Evolutionary conservation across 2,888 invertebrate species (phyloP).

Genomic region (Temnothorax unifasciatus): DNA sequence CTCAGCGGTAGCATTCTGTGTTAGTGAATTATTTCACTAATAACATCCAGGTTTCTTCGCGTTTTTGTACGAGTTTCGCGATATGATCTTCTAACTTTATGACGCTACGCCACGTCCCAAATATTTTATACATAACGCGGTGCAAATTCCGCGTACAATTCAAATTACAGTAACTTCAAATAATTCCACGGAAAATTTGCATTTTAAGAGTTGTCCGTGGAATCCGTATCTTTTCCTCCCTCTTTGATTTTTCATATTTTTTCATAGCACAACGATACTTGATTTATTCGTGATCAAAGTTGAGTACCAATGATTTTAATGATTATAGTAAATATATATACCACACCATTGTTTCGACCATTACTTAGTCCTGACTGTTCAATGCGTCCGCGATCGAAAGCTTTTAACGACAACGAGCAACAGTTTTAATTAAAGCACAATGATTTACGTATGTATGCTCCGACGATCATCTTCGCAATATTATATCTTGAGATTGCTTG

Average conservation of each 20-base stretch:
- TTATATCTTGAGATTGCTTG: conserved; percentile 31
- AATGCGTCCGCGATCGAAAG: not conserved
- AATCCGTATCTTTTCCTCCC: not conserved
- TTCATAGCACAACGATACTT: not conserved
- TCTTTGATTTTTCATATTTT: not conserved
- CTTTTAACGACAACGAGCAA: not conserved
- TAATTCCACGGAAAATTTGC: conserved; percentile 11
- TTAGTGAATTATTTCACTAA: conserved; percentile 34
- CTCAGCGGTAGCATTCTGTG: conserved; percentile 1
- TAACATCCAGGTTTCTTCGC: not conserved
- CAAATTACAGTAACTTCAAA: conserved; percentile 6
- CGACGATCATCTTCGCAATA: not conserved
- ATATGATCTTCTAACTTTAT: not conserved
- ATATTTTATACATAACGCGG: conserved; percentile 2
- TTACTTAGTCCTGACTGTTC: not conserved
- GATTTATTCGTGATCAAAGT: not conserved
- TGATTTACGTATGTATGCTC: not conserved
- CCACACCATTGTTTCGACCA: not conserved
- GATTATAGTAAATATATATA: not conserved
- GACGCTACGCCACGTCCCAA: not conserved
- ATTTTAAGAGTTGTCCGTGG: not conserved
- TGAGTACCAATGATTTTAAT: not conserved
- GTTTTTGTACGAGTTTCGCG: conserved; percentile 21
- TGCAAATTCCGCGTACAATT: conserved; percentile 17
- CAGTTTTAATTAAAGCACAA: conserved; percentile 16